A percentile compares a stretch with the other conserved stretches of the same genome.
These are phyloP conservation scores for Andrena bicolor DNA, from an alignment of 2,888 invertebrate genomes.

Conservation along the genomic window DNA sequence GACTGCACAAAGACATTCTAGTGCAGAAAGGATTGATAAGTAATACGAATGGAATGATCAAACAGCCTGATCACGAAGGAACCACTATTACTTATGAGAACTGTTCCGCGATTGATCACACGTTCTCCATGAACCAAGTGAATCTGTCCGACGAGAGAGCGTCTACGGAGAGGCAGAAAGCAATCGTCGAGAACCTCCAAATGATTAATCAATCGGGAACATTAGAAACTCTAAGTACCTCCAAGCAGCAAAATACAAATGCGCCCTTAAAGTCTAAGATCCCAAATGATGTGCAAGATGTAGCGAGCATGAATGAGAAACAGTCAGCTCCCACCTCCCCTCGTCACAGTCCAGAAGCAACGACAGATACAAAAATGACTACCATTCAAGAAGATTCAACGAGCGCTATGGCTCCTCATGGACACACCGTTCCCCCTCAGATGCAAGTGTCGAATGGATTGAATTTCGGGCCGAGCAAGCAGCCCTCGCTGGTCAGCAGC, in stretches of 20 bases:
- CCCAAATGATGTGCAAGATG: constrained; percentile 4
- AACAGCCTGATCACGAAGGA: constrained; percentile 67
- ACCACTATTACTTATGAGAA: constrained; percentile 59
- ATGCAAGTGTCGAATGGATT: constrained; percentile 29
- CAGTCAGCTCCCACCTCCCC: constrained; percentile 24
- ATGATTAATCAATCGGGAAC: constrained; percentile 42
- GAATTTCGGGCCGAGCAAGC: constrained; percentile 59
- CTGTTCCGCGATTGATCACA: constrained; percentile 70
- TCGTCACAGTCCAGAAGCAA: constrained; percentile 20
- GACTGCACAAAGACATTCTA: constrained; percentile 78
- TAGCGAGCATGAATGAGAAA: constrained; percentile 28
- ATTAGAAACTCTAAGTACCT: constrained; percentile 32
- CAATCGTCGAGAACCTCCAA: constrained; percentile 49
- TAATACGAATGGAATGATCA: constrained; percentile 76
- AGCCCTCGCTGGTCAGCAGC: constrained; percentile 53
- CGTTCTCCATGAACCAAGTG: constrained; percentile 77
- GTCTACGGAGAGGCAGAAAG: constrained; percentile 36
- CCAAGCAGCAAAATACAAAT: constrained; percentile 31
- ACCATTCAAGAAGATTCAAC: constrained; percentile 32
- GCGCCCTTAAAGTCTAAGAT: constrained; percentile 27
- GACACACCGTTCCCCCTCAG: neutral
- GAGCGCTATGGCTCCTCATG: neutral
- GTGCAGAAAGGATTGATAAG: constrained; percentile 72
- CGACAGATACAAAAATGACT: constrained; percentile 34
- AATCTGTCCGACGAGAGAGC: constrained; percentile 74